Base-by-base conservation (phyloP, 2,113 vertebrate species). In the Copsychus sechellarum region DNA sequence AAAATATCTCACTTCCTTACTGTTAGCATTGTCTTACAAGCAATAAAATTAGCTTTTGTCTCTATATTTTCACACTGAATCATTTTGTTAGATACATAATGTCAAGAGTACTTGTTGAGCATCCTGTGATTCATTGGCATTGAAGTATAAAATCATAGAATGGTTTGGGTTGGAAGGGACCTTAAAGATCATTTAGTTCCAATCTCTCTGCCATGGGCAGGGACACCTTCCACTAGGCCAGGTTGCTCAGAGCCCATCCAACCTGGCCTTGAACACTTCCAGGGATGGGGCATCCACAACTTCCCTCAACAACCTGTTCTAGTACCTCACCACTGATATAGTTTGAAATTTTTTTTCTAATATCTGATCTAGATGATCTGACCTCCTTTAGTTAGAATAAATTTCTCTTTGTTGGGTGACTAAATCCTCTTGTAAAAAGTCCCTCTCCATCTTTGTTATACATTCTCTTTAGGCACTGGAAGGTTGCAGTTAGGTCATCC, bases 11-110 rank as follows among this genome's bases (percentile, higher is more conserved):
- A 45, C 45, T 81, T 81, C 80, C 42, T 92, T 85, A 40, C 64
- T 70, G 51, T 74, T 58, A 74, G 6, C 31, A 60, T 81, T 90
- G 43, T 64, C 51, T 96, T 34, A 69, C 31, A 69, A 83, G 36
- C 45, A 86, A 74, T 56, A 95, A 90, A 88, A 81, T 92, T 78
- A 88, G 72, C 12, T 23, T 81, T 86, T 81, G n/a, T 86, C 54
- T 88, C 36, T 72, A 9, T 61, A 56, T 92, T 78, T 83, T 93
- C 66, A 83, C 7, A 5, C 43, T 84, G 69, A 93, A 83, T 93
- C n/a, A 88, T 74, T 74, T 81, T 83, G 67, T 78, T 88, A 81
- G 40, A 56, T 71, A 19, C 5, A 28, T 40, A 88, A 87, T 25
- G 60, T 56, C 58, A 82, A 58, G 62, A 90, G 25, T 28, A 73